Evolutionary conservation across 2,888 invertebrate species (phyloP), one percentile per base, ranked within the genome.

Genomic region (Agriopis leucophaearia): DNA sequence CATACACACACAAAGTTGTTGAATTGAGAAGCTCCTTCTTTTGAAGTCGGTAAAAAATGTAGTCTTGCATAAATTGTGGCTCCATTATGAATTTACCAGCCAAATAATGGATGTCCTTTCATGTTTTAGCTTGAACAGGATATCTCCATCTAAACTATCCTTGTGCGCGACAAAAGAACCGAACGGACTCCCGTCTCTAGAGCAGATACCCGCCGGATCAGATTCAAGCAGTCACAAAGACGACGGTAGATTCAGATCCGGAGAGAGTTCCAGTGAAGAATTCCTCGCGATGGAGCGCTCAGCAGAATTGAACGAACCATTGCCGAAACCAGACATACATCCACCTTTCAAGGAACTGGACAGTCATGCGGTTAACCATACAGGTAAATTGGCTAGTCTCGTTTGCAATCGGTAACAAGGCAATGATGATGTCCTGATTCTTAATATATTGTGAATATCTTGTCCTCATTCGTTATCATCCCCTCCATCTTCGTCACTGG

Each of bases 281-380:
- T 94, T 94, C 74, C 82, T 93, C 35, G 94, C 93, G 10, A 92
- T 94, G 92, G 94, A 94, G 73, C 87, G 93, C n/a, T 90, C 91
- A 7, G 84, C 93, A 1, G 94, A 94, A 64, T 67, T 88, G 8
- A 86, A 90, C 9, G 87, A 81, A 55, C 83, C 89, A 0, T 57
- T 87, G 56, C 80, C 84, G 10, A 82, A 83, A 38, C 80, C 82
- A 3, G 87, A 86, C 42, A 70, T 80, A 52, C 76, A 77, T 45
- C 73, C 64, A 67, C 78, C 73, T 3, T 84, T 81, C 69, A 91
- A 90, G 69, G 90, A 91, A 38, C 71, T 80, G 36, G 87, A 84
- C 27, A 80, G 74, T 70, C 48, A 18, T 47, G 47, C 47, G 5
- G 54, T 15, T 15, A 55, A 48, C n/a, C 57, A 62, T 48, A 9